Evolutionary conservation across 1,140 invertebrate genomes (phyloP), one percentile per base, ranked within the genome.

Genomic region (Battus philenor): DNA sequence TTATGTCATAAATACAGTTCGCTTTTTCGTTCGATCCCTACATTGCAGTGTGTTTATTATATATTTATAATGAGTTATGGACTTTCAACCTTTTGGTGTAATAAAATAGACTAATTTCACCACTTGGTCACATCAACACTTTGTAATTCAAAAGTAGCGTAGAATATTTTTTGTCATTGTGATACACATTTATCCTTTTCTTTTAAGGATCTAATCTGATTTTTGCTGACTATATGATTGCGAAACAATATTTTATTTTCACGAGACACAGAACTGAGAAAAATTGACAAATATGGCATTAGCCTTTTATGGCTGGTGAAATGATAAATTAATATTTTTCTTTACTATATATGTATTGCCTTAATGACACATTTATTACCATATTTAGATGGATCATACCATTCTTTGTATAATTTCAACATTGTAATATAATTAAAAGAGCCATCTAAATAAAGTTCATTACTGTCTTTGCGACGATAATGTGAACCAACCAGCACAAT

Each of bases 401-500:
- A 49, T 44, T 49, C 38, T 1, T 39, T 39, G 11, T 39, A 39
- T 18, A 39, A 20, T 11, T 16, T 39, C 24, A 20, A 32, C 29
- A 45, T 31, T 18, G 27, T 29, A 12, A 17, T 45, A 11, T 22
- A 33, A 18, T 18, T 33, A 1, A 44, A 27, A 9, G 26, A 30
- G 3, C 49, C 43, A 7, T 43, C 44, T 31, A 47, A 39, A 26
- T 52, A 47, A 15, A 38, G 22, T 38, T 31, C 47, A 12, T 27
- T 46, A 1, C 7, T 44, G 13, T 39, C 7, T 41, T 52, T 39
- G n/a, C 44, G 34, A 7, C 17, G 26, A 15, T 52, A 47, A 39
- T 52, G 50, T 1, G 50, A 52, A 7, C 47, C 50, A 9, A 52
- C 34, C n/a, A 33, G 50, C 15, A 6, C 33, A 46, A 39, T 32